A percentile compares a stretch with the other conserved stretches of the same genome.
Evolutionary conservation across 2,113 vertebrate species (phyloP).

Genomic region (Tyrannus savana): DNA sequence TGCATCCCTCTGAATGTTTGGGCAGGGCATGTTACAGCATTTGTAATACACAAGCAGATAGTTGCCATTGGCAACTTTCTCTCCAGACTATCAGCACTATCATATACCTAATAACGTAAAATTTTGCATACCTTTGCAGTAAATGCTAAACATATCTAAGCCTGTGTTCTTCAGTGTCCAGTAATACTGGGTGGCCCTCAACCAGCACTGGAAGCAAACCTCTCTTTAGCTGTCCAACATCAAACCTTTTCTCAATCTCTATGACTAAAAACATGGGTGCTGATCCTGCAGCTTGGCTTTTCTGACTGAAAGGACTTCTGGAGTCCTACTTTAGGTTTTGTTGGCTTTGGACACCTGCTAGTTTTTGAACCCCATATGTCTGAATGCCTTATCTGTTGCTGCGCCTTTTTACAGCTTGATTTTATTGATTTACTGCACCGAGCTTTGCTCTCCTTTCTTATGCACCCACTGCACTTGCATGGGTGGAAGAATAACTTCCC

Average conservation of each 20-base stretch:
- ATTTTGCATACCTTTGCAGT: neutral
- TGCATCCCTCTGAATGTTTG: neutral
- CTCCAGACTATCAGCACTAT: neutral
- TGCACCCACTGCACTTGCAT: neutral
- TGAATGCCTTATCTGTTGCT: neutral
- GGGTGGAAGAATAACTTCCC: neutral
- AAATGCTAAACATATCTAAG: neutral
- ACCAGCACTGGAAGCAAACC: neutral
- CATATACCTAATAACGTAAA: neutral
- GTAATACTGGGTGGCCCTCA: neutral
- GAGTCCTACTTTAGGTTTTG: neutral
- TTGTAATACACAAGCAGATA: neutral
- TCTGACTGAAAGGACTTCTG: neutral
- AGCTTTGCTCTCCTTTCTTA: neutral
- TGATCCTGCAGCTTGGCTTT: neutral
- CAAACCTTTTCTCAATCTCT: neutral
- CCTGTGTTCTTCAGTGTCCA: neutral
- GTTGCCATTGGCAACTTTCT: constrained; percentile 6
- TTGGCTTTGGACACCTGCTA: neutral
- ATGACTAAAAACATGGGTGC: neutral
- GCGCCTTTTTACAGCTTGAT: neutral
- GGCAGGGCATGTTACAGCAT: neutral
- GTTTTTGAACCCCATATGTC: neutral
- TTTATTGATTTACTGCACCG: neutral
- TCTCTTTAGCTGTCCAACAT: neutral